Evolutionary conservation across 2,113 vertebrate species (phyloP).

Genomic region (Tapirus terrestris): DNA sequence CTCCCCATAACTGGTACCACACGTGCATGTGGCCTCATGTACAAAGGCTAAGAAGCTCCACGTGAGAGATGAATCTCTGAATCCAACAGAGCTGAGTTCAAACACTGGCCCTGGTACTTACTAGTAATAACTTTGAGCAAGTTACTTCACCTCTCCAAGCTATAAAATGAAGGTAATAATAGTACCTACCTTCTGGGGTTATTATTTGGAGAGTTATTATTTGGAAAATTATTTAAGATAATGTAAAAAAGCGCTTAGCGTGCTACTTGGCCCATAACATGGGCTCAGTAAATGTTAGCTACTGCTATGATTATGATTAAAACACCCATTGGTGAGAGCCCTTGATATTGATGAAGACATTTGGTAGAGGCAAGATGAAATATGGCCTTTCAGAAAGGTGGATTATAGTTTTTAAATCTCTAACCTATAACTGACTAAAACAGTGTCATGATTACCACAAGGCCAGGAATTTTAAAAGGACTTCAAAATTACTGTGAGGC

Average conservation of each 20-base stretch:
- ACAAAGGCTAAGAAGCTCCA: no score
- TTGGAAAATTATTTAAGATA: background rate
- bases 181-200: background rate
- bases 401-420: background rate
- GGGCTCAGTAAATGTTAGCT: background rate
- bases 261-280: background rate
- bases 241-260: background rate
- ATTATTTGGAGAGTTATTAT: background rate
- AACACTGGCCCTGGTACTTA: background rate
- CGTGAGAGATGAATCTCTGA: background rate
- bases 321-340: background rate
- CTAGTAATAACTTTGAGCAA: background rate
- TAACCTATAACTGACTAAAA: background rate
- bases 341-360: background rate
- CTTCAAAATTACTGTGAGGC: background rate
- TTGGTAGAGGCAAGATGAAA: background rate
- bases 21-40: background rate
- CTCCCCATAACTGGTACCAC: background rate
- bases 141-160: background rate
- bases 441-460: background rate
- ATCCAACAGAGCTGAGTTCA: background rate
- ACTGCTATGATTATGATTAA: background rate
- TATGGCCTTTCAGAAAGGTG: background rate
- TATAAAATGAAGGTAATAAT: background rate
- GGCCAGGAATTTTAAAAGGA: background rate